Percentiles rank a stretch among this genome's conserved stretches.
Evolutionary conservation across 1,140 invertebrate genomes (phyloP).

Genomic region (Bombus difficillimus): DNA sequence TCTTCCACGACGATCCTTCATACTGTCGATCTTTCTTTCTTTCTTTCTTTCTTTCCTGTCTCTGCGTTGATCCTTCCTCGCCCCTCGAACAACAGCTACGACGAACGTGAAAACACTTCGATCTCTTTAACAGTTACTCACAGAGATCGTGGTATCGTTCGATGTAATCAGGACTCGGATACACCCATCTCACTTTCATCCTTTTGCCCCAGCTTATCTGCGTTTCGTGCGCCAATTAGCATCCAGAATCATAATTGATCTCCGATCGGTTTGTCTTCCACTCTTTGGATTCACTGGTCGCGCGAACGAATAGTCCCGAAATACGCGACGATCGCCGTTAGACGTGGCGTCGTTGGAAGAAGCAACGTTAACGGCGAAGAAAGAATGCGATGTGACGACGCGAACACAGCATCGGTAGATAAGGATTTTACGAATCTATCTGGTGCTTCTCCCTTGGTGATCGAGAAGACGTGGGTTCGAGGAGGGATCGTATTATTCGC

Average conservation of each 20-base stretch:
- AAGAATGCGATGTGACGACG: too few relatives aligned
- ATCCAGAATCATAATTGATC: conserved; percentile 3
- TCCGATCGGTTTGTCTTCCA: fast-evolving
- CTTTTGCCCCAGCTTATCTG: conserved; percentile 9
- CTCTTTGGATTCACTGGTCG: background rate
- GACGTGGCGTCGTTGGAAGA: background rate
- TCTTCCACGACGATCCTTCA: conserved; percentile 72
- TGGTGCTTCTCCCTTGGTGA: background rate
- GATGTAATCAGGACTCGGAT: background rate
- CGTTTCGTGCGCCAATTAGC: background rate
- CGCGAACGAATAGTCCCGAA: too few relatives aligned
- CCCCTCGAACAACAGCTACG: background rate
- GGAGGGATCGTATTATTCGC: conserved; percentile 56
- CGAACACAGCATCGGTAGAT: background rate
- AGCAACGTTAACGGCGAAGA: too few relatives aligned
- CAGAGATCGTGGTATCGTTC: background rate
- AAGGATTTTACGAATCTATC: conserved; percentile 16
- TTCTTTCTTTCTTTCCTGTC: background rate
- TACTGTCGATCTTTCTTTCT: conserved; percentile 52
- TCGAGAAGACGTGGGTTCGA: background rate
- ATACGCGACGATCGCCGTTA: background rate
- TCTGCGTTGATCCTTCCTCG: conserved; percentile 4
- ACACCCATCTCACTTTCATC: conserved; percentile 47
- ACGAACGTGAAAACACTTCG: conserved; percentile 1
- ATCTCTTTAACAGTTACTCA: conserved; percentile 29